Base-by-base conservation (phyloP, 2,888 invertebrate genomes). In the Tachina lurida region DNA sequence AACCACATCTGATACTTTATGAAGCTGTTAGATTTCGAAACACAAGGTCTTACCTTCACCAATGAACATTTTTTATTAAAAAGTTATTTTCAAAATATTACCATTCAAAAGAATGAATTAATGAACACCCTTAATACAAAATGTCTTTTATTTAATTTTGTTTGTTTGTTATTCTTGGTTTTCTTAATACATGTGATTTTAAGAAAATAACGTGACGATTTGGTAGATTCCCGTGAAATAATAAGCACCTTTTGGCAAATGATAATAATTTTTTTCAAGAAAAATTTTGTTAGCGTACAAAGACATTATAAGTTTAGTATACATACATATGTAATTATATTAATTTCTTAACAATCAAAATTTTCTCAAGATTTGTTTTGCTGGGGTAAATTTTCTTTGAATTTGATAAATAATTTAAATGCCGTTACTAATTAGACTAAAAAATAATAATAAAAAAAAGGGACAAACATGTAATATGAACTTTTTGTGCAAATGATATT, bases 151-250 rank as follows among this genome's bases (percentile, higher is more conserved):
- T 56, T 43, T 80, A n/a, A 7, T 47, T 49, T 10, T 5, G 5
- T 31, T 31, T 31, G 31, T 31, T 41, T 19, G 45, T n/a, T 31
- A 10, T 45, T 47, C 5, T 43, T 43, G 17, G 10, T 31, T 39
- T 54, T 68, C 12, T 13, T 49, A 13, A 52, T 67, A 45, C 83
- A 83, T 77, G 77, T 73, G 83, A 83, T 67, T 45, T 56, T 56
- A 63, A 10, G 31, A 71, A 75, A 86, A 86, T 83, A 86, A 76
- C 86, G 86, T 79, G 86, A 86, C 75, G 65, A 71, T 78, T 78
- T 58, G 39, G n/a, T 63, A 65, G 63, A 82, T 87, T 87, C 85
- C 3, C 60, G 68, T 67, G 85, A 83, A 85, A 31, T 31, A 87
- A 75, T 83, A 85, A 85, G 80, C 74, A 68, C 71, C 71, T 84